Evolutionary conservation across 2,797 vertebrate genomes (phyloP).

Genomic region (Enteromius trimaculatus): DNA sequence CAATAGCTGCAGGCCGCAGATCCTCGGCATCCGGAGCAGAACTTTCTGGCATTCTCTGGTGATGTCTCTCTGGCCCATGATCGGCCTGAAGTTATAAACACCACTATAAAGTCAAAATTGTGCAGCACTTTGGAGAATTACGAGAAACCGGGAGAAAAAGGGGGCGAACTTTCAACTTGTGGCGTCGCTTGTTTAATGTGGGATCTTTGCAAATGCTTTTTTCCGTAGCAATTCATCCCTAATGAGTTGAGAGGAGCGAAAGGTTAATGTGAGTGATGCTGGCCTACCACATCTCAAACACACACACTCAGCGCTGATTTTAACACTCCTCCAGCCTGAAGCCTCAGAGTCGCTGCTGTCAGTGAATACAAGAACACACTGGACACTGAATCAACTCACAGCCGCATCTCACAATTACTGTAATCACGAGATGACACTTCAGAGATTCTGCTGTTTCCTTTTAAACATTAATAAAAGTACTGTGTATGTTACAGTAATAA

Average conservation of each 20-base stretch:
- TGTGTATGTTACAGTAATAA: not conserved
- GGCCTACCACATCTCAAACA: constrained; percentile 29
- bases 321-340: constrained; percentile 9
- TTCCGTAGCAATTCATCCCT: constrained; percentile 35
- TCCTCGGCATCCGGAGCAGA: constrained; percentile 47
- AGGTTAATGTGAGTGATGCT: constrained; percentile 28
- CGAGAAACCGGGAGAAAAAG: constrained; percentile 2
- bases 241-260: constrained; percentile 33
- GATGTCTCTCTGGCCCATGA: constrained; percentile 50
- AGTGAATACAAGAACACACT: not conserved
- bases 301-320: constrained; percentile 25
- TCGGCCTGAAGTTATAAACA: constrained; percentile 43
- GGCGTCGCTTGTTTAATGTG: constrained; percentile 34
- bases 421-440: not conserved
- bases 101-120: constrained; percentile 48
- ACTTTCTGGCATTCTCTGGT: constrained; percentile 49
- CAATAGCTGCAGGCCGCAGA: constrained; percentile 38
- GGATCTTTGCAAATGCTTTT: constrained; percentile 38
- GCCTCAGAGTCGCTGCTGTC: not conserved
- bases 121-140: constrained; percentile 33
- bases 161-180: constrained; percentile 21
- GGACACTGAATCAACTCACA: not conserved
- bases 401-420: not conserved
- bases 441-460: not conserved
- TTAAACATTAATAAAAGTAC: not conserved